Base-by-base conservation (phyloP, 2,888 invertebrate genomes). In the Drosophila anceps region DNA sequence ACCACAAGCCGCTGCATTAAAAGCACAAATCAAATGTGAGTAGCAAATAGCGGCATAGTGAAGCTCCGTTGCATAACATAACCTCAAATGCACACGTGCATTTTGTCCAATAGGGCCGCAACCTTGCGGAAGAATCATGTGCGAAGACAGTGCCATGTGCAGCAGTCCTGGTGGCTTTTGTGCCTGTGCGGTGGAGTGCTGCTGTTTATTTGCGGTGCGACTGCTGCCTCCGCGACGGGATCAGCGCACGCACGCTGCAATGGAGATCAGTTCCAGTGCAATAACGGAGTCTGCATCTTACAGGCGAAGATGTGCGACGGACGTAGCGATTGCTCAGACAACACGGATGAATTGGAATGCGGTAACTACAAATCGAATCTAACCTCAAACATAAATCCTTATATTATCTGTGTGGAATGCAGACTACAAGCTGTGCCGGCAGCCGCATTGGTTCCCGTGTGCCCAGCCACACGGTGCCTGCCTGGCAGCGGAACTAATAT, bases 401-500 rank as follows among this genome's bases (percentile, higher is more conserved):
- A 20, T 39, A 3, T 1, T 7, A 10, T 33, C 15, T 37, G 1
- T 13, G 9, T 29, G 43, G 15, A 20, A 4, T n/a, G 1, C 48
- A 92, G 93, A 92, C 69, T 84, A 82, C 50, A 87, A 85, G 69
- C 65, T 88, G 71, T 93, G 93, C 81, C 90, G 80, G 54, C 83
- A 82, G 39, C 93, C 93, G n/a, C 85, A 92, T 65, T 93, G 92
- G 92, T 92, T 90, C 79, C 89, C 88, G 76, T 93, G 93, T 74
- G 79, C 90, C 43, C 87, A 91, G 77, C 78, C 90, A 57, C 95
- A 94, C 20, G 91, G 92, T 15, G 94, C 94, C 37, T 98, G 98
- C 92, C 95, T 98, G 69, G 95, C 96, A 0, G 92, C 93, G 51
- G 91, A 93, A 8, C 96, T 96, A 95, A 93, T 96, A 6, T 97